Evolutionary conservation across 2,113 vertebrate species (phyloP).

Genomic region (Orientallactaga bullata): DNA sequence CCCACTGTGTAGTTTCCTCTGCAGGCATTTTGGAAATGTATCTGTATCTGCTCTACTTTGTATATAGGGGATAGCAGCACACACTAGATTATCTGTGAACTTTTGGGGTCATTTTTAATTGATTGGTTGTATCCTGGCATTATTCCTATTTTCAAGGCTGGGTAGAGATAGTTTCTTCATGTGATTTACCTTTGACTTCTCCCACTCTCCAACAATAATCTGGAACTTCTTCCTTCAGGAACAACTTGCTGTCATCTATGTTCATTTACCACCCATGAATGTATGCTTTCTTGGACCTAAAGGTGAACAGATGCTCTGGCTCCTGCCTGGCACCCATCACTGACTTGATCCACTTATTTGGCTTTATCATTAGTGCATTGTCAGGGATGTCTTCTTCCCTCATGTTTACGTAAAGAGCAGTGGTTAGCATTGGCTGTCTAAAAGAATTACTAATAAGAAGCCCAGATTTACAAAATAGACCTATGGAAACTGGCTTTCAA

Average conservation of each 20-base stretch:
- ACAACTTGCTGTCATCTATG: not conserved
- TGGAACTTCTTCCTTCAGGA: conserved; percentile 11
- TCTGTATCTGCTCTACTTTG: conserved; percentile 40
- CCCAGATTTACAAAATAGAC: not conserved
- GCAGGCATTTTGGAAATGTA: conserved; percentile 48
- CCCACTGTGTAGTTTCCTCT: conserved; percentile 55
- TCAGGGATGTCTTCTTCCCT: not conserved
- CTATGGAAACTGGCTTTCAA: no score
- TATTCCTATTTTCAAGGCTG: not conserved
- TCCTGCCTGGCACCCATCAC: not conserved
- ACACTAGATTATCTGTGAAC: conserved; percentile 17
- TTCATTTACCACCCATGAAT: not conserved
- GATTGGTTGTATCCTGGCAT: conserved; percentile 12
- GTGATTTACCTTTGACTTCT: conserved; percentile 19
- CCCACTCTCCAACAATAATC: not conserved
- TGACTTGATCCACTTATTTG: conserved; percentile 32
- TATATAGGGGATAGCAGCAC: conserved; percentile 20
- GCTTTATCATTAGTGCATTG: conserved; percentile 5
- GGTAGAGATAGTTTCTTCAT: not conserved
- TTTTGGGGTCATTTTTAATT: conserved; percentile 31
- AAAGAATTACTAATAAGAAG: conserved; percentile 42
- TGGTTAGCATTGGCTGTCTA: conserved; percentile 22
- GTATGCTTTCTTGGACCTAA: not conserved
- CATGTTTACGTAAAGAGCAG: conserved; percentile 42
- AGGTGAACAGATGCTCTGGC: not conserved